Evolutionary conservation across 2,888 invertebrate species (phyloP).

Genomic region (Rugalucina vietnamica): DNA sequence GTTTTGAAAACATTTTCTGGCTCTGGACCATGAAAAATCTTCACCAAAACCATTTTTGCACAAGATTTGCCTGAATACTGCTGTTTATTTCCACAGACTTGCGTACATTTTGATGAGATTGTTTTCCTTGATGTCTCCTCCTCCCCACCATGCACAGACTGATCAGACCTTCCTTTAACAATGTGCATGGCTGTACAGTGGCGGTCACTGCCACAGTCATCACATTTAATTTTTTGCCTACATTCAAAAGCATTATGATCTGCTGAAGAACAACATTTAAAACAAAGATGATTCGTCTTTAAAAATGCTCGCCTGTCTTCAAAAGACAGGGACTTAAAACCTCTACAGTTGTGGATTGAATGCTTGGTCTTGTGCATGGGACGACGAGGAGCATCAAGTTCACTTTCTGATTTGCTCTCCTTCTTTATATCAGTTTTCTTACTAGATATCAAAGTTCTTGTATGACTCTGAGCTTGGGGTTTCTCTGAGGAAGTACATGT

Average conservation of each 20-base stretch:
- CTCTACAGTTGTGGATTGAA: conserved; percentile 32
- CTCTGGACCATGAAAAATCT: conserved; percentile 4
- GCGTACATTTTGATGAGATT: conserved; percentile 4
- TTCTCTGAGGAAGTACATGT: neutral
- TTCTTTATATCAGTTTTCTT: neutral
- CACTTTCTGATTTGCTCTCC: neutral
- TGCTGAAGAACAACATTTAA: conserved; percentile 36
- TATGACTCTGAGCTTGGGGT: neutral
- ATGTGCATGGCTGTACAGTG: neutral
- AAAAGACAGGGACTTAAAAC: conserved; percentile 26
- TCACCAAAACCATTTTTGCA: conserved; percentile 8
- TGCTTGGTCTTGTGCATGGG: conserved; percentile 34
- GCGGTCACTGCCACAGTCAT: conserved; percentile 37
- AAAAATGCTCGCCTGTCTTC: conserved; percentile 38
- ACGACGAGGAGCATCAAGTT: conserved; percentile 9
- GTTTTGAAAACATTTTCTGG: conserved; percentile 22
- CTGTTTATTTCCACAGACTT: conserved; percentile 18
- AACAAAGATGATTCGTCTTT: conserved; percentile 42
- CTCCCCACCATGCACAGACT: neutral
- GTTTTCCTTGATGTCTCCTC: neutral
- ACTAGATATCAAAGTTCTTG: neutral
- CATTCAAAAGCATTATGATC: conserved; percentile 39
- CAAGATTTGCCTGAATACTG: conserved; percentile 3
- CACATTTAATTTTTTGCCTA: conserved; percentile 31
- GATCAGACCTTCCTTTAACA: neutral